These are phyloP conservation scores for Pangasianodon gigas DNA, from an alignment of 2,113 vertebrate genomes.

Conservation along the genomic window DNA sequence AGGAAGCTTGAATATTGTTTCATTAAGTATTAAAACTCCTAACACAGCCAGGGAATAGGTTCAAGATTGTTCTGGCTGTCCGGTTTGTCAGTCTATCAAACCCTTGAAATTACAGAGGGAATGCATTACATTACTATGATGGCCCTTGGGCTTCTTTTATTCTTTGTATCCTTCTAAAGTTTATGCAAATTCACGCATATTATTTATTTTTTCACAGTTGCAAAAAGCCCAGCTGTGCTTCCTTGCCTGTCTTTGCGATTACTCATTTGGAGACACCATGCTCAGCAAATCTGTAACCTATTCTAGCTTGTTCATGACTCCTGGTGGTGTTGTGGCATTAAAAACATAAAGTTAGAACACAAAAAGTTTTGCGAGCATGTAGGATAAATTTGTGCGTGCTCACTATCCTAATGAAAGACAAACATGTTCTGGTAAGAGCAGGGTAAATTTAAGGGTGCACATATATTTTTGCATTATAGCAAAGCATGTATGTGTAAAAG, in stretches of 20 bases:
- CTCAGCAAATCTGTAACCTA: constrained; percentile 1
- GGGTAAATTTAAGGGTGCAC: not conserved
- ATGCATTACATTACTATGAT: not conserved
- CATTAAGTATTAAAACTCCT: not conserved
- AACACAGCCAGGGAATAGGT: not conserved
- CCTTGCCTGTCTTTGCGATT: not conserved
- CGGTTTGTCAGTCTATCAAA: not conserved
- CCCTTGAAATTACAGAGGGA: not conserved
- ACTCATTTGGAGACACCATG: not conserved
- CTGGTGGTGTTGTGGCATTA: not conserved
- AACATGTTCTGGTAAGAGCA: not conserved
- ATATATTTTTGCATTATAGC: not conserved
- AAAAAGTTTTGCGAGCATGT: not conserved
- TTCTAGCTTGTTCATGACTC: not conserved
- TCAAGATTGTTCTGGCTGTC: not conserved
- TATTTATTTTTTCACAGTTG: not conserved
- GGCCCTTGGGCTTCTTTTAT: not conserved
- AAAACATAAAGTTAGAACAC: not conserved
- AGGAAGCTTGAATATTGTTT: not conserved
- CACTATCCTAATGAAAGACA: not conserved
- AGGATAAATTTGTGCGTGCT: not conserved
- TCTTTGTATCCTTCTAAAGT: not conserved
- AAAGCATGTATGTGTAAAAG: not conserved
- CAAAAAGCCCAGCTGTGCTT: not conserved
- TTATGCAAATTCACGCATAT: not conserved